Base-by-base conservation (phyloP, 2,113 vertebrate species). In the Aegypius monachus region DNA sequence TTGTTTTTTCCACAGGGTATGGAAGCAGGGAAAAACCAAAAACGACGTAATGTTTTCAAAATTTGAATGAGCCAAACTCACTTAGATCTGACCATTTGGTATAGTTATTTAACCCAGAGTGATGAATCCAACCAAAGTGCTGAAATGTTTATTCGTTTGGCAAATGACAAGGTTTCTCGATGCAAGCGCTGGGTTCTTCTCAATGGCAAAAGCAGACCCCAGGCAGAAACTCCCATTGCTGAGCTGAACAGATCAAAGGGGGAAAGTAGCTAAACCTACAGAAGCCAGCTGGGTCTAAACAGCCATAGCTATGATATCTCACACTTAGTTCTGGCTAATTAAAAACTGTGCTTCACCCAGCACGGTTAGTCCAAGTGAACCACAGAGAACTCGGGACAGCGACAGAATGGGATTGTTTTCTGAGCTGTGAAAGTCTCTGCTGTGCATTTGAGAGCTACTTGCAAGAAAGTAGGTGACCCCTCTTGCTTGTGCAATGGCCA, bases 91-190 rank as follows among this genome's bases (percentile, higher is more conserved):
- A 86, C 68, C 61, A 68, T 79, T 85, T 12, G 31, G 52, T 86
- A 71, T 19, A 84, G 68, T 56, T 95, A 91, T 65, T 92, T 75
- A 84, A 67, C 15, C 32, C 47, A 56, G 52, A 83, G 72, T 29
- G 43, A 86, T 68, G 61, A 93, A 73, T 83, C 90, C 42, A 74
- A 11, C 29, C 55, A 11, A 67, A 88, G 86, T 72, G 95, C 77
- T 90, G 86, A 95, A 91, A 96, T 81, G 65, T 97, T 95, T 93
- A 92, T 93, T 95, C 3, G 1, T 71, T n/a, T 97, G 92, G 86
- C 86, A 92, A 86, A 78, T 65, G 16, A 43, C 78, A 87, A 31
- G 18, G 52, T 67, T 91, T 93, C 84, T 72, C 8, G 2, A 38
- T 17, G 21, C 56, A 74, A 94, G 73, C 0, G 3, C 27, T 26